A percentile compares a stretch with the other conserved stretches of the same genome.
Conservation (phyloP, 2,797 vertebrate species). For the Enteromius unitaeniatus region DNA sequence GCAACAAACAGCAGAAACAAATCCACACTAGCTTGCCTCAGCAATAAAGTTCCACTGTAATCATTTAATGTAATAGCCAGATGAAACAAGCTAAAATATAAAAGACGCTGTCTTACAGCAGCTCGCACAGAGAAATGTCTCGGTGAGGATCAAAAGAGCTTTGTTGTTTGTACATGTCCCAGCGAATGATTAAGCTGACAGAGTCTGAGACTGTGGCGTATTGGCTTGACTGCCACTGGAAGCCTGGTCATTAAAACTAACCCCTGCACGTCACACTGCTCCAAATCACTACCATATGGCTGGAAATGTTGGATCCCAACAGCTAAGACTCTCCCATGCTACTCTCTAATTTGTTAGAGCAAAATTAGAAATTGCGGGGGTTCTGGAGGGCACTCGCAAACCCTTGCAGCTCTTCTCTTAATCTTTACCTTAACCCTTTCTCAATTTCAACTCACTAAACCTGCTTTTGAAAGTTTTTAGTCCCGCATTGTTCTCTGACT, state of each 20-base stretch:
- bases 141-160: conserved; percentile 38
- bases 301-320: conserved; percentile 73
- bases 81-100: conserved; percentile 4
- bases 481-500: not conserved
- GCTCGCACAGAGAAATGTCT: conserved; percentile 23
- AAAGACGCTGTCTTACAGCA: not conserved
- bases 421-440: conserved; percentile 73
- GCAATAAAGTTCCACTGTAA: not conserved
- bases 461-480: not conserved
- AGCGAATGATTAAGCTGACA: conserved; percentile 38
- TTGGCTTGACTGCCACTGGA: conserved; percentile 71
- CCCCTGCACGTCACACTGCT: conserved; percentile 75
- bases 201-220: conserved; percentile 30
- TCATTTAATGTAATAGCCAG: not conserved
- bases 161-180: conserved; percentile 39
- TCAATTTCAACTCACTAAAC: conserved; percentile 73
- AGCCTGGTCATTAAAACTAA: conserved; percentile 77
- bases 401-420: conserved; percentile 67
- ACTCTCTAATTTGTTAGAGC: conserved; percentile 85
- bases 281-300: conserved; percentile 84
- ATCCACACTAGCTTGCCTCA: not conserved
- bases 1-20: conserved; percentile 1
- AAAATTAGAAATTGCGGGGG: conserved; percentile 83
- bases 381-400: conserved; percentile 63
- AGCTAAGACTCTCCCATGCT: conserved; percentile 75